Percentiles rank a stretch among this genome's conserved stretches.
Evolutionary conservation across 1,140 invertebrate genomes (phyloP).

Genomic region (Heliothis subflexa): DNA sequence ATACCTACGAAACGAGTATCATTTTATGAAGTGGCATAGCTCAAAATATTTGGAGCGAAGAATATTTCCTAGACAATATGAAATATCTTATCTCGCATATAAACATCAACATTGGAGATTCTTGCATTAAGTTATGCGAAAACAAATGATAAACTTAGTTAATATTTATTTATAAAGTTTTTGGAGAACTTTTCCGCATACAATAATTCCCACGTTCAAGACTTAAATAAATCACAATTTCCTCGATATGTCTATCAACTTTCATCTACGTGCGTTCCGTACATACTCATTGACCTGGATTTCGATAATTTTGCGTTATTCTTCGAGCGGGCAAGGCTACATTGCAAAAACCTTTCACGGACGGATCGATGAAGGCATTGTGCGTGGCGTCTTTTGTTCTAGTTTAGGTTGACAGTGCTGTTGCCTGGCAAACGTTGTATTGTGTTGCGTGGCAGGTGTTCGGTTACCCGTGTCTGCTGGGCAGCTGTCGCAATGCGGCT

Average conservation of each 20-base stretch:
- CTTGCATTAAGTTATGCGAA: slow-evolving; percentile 7
- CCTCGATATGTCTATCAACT: slow-evolving; percentile 50
- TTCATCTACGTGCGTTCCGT: slow-evolving; percentile 50
- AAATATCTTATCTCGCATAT: slow-evolving; percentile 20
- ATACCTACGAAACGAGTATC: slow-evolving; percentile 33
- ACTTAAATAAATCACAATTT: slow-evolving; percentile 51
- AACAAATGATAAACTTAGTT: too few relatives aligned
- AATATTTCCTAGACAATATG: slow-evolving; percentile 29
- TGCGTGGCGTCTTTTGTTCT: slow-evolving; percentile 45
- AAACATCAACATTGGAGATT: background rate
- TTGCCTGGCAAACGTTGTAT: slow-evolving; percentile 52
- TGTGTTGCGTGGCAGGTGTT: slow-evolving; percentile 47
- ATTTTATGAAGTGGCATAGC: slow-evolving; percentile 31
- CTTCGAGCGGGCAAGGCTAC: slow-evolving; percentile 57
- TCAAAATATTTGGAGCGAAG: slow-evolving; percentile 42
- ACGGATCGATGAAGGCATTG: slow-evolving; percentile 21
- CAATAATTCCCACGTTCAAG: background rate
- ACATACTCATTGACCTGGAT: slow-evolving; percentile 60
- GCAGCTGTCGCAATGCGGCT: slow-evolving; percentile 53
- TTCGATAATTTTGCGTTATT: slow-evolving; percentile 55
- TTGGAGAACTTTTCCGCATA: background rate
- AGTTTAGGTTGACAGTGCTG: slow-evolving; percentile 41
- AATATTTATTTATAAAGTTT: background rate
- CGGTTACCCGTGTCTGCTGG: slow-evolving; percentile 55
- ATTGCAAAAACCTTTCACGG: slow-evolving; percentile 63